Conservation (phyloP, 2,797 vertebrate genomes). For the Simalia tracyae region DNA sequence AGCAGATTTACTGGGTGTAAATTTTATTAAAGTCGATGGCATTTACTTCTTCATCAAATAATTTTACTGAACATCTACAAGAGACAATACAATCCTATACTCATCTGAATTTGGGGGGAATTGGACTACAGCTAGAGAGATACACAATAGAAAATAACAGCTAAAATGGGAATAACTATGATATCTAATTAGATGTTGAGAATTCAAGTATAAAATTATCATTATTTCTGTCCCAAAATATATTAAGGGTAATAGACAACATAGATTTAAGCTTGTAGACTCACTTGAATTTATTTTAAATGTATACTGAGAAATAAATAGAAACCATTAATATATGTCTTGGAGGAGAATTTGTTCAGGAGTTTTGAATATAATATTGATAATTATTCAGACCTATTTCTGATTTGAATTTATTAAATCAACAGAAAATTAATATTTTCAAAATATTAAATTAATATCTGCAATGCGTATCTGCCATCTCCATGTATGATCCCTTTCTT, state of each 20-base stretch:
- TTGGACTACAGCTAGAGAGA: neutral
- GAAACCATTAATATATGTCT: neutral
- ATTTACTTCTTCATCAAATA: neutral
- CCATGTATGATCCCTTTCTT: neutral
- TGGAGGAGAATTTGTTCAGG: neutral
- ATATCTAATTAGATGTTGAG: neutral
- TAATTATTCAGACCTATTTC: constrained; percentile 1
- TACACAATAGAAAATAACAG: neutral
- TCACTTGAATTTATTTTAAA: neutral
- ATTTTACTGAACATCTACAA: neutral
- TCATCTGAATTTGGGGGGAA: neutral
- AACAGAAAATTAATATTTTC: neutral
- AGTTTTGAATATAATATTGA: neutral
- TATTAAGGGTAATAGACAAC: neutral
- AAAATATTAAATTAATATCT: neutral
- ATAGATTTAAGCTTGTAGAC: neutral
- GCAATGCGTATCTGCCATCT: neutral
- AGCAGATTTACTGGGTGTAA: neutral
- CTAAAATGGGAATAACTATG: neutral
- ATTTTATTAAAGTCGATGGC: neutral
- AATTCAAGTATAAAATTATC: neutral
- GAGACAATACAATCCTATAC: neutral
- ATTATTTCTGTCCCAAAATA: neutral
- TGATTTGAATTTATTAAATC: neutral
- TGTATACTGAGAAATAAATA: neutral